Conservation (phyloP, 2,888 invertebrate genomes). For the Tetranychus piercei region DNA sequence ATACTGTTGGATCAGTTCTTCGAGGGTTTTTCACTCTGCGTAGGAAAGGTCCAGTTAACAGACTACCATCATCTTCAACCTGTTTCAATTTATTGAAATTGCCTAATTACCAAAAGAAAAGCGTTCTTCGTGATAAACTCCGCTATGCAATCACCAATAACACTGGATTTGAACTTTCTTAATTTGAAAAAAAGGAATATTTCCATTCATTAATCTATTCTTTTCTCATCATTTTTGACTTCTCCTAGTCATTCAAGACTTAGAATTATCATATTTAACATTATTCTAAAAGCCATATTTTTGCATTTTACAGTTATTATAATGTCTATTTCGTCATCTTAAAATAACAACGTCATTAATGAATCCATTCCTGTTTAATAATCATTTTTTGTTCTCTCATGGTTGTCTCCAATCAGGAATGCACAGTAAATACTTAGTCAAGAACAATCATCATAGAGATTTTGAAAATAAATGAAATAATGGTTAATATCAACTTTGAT, state of each 20-base stretch:
- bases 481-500: no score
- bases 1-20: conserved; percentile 48
- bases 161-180: conserved; percentile 77
- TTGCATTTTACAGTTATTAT: neutral
- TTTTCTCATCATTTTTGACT: no score
- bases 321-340: no score
- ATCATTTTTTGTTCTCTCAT: no score
- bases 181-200: neutral
- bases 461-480: no score
- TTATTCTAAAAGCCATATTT: neutral
- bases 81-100: conserved; percentile 95
- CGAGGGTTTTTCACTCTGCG: conserved; percentile 93
- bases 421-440: no score
- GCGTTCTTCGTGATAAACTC: conserved; percentile 80
- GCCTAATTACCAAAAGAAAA: conserved; percentile 93
- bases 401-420: no score
- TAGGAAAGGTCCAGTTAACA: conserved; percentile 76
- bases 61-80: conserved; percentile 94
- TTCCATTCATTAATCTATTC: neutral
- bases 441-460: no score
- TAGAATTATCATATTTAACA: neutral
- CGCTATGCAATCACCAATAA: conserved; percentile 92
- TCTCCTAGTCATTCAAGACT: neutral
- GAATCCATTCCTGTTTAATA: no score
- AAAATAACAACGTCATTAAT: no score